Base-by-base conservation (phyloP, 1,140 invertebrate species). In the Danaus plexippus region DNA sequence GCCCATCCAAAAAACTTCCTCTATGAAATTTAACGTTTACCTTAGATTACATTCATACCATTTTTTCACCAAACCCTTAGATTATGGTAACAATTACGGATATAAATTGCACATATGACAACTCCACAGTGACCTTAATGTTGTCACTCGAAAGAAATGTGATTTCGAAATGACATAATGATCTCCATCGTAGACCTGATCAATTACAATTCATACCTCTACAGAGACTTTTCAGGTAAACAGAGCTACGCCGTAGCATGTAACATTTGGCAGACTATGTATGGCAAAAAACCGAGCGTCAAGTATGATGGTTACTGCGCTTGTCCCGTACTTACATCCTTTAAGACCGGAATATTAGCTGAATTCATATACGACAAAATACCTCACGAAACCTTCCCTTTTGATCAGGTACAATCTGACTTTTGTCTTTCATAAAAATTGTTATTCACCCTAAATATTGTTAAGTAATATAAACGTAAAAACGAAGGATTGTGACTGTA, bases 221-320 rank as follows among this genome's bases (percentile, higher is more conserved):
- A 32, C 22, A 32, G 11, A 22, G 1, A 47, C 10, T 59, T 12
- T 67, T 32, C 22, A 96, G 96, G 95, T 68, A 90, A 91, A 10
- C 96, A 98, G 87, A 90, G 90, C 52, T 91, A 91, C 54, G 90
- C 98, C 10, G 79, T 98, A 1, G 89, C 88, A 57, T 75, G 89
- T 12, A 97, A 98, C 82, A 83, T 98, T 43, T 77, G 82, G 22
- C 80, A 88, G 10, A 78, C 88, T 0, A 90, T 97, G 78, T 73
- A 88, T 9, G 92, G 92, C 1, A 90, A 91, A 77, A 61, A 79
- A 22, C 77, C 85, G 1, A 72, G 55, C 1, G 60, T 69, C 4
- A 71, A 58, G 11, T 99, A 99, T 75, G 91, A 97, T 81, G 98
- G 98, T 2, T 99, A 99, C 73, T 95, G 97, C 1, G 97, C 97